These are phyloP conservation scores for Cuculus canorus DNA, from an alignment of 2,797 vertebrate genomes.

Conservation along the genomic window DNA sequence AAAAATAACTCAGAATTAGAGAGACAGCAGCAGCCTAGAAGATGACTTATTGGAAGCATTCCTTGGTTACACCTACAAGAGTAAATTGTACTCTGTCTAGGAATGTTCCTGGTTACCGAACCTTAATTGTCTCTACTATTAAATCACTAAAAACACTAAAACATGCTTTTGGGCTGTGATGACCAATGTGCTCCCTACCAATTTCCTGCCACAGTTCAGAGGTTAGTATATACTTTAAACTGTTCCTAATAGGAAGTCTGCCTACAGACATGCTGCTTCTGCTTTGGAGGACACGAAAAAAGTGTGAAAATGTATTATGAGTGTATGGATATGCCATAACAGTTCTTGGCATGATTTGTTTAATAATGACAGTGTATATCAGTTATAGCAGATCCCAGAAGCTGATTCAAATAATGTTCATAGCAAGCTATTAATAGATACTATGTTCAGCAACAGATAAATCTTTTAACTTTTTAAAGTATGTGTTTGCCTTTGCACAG, in stretches of 20 bases:
- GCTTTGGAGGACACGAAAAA: background rate
- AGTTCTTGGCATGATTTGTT: background rate
- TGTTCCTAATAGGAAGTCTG: background rate
- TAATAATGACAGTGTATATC: background rate
- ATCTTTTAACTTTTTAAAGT: background rate
- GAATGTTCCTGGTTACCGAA: background rate
- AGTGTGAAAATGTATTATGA: background rate
- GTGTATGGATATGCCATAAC: background rate
- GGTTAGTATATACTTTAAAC: background rate
- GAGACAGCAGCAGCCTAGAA: background rate
- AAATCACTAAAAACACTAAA: background rate
- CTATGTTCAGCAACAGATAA: background rate
- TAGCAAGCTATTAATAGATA: background rate
- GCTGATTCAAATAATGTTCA: background rate
- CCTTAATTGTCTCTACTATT: background rate
- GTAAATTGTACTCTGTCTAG: background rate
- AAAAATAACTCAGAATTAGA: background rate
- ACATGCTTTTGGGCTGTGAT: background rate
- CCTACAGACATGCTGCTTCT: background rate
- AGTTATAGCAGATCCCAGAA: background rate
- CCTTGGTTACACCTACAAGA: background rate
- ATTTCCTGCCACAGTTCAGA: background rate
- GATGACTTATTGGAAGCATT: background rate
- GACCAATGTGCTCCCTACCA: background rate
- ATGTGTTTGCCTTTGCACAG: background rate